Conservation (phyloP, 2,797 vertebrate genomes). For the Coregonus sp. region DNA sequence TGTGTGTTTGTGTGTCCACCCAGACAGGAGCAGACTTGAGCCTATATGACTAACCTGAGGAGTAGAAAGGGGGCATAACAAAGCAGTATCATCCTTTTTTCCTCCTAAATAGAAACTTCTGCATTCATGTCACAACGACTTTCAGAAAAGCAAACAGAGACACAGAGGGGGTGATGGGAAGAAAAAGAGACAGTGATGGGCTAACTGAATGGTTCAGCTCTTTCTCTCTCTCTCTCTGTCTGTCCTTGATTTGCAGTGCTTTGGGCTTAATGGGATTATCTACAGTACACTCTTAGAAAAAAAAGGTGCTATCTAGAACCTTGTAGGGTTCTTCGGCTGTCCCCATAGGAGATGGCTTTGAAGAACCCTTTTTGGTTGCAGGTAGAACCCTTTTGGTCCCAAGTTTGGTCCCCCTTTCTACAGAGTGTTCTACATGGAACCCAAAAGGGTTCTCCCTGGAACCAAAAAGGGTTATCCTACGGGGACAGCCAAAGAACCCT, state of each 20-base stretch:
- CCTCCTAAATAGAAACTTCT: slow-evolving; percentile 20
- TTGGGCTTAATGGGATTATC: slow-evolving; percentile 53
- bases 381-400: too few species aligned
- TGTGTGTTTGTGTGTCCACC: slow-evolving; percentile 15
- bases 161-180: not conserved
- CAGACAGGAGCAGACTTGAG: slow-evolving; percentile 28
- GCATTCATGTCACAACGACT: slow-evolving; percentile 27
- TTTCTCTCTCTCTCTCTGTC: slow-evolving; percentile 38
- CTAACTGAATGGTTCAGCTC: slow-evolving; percentile 24
- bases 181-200: slow-evolving; percentile 17
- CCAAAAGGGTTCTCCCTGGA: too few species aligned
- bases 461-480: too few species aligned
- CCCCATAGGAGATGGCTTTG: too few species aligned
- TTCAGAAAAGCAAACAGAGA: slow-evolving; percentile 32
- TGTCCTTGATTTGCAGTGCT: slow-evolving; percentile 46
- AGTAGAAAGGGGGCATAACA: slow-evolving; percentile 33
- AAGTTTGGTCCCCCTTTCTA: too few species aligned
- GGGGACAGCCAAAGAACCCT: too few species aligned
- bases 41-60: slow-evolving; percentile 47
- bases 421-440: too few species aligned
- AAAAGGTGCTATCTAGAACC: too few species aligned
- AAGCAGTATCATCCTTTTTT: slow-evolving; percentile 32
- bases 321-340: too few species aligned
- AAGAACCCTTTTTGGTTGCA: too few species aligned
- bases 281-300: slow-evolving; percentile 20